A percentile compares a stretch with the other conserved stretches of the same genome.
phyloP scores from a whole-genome alignment of 2,888 invertebrate species.

The Antheraea yamamai region DNA sequence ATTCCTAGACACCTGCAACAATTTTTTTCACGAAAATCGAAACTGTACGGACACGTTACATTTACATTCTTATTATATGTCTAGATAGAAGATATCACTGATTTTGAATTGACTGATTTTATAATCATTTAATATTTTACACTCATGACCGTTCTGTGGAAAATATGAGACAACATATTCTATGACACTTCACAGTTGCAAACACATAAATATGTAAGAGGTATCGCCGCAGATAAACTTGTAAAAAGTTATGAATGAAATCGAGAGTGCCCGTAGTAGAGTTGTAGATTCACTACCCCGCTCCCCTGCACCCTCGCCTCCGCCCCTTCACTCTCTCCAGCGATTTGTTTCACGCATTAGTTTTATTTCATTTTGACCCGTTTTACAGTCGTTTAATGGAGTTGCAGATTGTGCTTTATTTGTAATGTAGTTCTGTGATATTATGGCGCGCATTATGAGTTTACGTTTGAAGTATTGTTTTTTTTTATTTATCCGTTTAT shows the following conservation, averaged over 20 bases:
- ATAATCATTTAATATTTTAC: too few species aligned
- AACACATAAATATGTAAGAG: slow-evolving; percentile 81
- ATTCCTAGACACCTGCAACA: too few species aligned
- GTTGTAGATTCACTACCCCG: slow-evolving; percentile 63
- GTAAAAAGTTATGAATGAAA: slow-evolving; percentile 83
- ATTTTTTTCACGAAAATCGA: too few species aligned
- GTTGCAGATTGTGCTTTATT: slow-evolving; percentile 19
- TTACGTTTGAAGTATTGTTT: neutral
- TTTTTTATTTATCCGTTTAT: neutral
- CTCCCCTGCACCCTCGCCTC: slow-evolving; percentile 37
- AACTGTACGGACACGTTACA: too few species aligned
- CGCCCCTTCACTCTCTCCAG: slow-evolving; percentile 44
- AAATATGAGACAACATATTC: slow-evolving; percentile 43
- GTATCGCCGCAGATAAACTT: slow-evolving; percentile 80
- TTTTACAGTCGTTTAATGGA: slow-evolving; percentile 49
- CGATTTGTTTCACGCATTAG: slow-evolving; percentile 78
- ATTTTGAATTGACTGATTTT: too few species aligned
- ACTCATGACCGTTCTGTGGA: slow-evolving; percentile 7
- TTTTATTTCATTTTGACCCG: slow-evolving; percentile 75
- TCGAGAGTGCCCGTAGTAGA: slow-evolving; percentile 80
- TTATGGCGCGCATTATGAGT: slow-evolving; percentile 1
- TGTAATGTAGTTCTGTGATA: slow-evolving; percentile 16
- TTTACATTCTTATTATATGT: too few species aligned
- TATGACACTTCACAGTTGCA: slow-evolving; percentile 66
- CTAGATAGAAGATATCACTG: too few species aligned